A percentile compares a stretch with the other conserved stretches of the same genome.
Evolutionary conservation across 1,140 invertebrate genomes (phyloP).

Genomic region (Cardiocondyla obscurior): DNA sequence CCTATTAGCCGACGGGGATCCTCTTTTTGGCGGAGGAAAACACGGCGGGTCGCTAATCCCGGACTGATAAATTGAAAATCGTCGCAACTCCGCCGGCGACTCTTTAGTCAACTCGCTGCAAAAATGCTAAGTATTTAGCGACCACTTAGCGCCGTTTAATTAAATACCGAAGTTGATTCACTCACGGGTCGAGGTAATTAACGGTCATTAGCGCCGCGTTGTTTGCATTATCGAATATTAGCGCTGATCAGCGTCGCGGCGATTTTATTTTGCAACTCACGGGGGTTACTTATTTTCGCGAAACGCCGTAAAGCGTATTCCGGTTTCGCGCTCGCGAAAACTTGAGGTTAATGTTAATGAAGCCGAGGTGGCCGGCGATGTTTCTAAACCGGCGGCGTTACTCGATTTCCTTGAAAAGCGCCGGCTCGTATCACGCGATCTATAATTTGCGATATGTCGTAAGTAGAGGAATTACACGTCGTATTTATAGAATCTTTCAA

Average conservation of each 20-base stretch:
- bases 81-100: background rate
- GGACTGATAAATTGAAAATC: background rate
- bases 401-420: slow-evolving; percentile 7
- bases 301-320: background rate
- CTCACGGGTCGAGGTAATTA: background rate
- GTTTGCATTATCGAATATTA: background rate
- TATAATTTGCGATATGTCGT: background rate
- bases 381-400: background rate
- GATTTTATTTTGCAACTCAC: background rate
- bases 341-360: background rate
- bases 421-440: background rate
- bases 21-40: background rate
- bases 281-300: background rate
- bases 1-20: background rate
- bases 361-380: background rate
- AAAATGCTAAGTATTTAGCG: background rate
- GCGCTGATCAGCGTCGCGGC: background rate
- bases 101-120: background rate
- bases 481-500: background rate
- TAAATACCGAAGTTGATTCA: slow-evolving; percentile 5
- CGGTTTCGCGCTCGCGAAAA: background rate
- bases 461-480: background rate
- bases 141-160: background rate
- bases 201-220: background rate
- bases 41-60: background rate